A percentile compares a stretch with the other conserved stretches of the same genome.
These are phyloP conservation scores for Cephalotes varians DNA, from an alignment of 2,888 invertebrate genomes.

Conservation along the genomic window DNA sequence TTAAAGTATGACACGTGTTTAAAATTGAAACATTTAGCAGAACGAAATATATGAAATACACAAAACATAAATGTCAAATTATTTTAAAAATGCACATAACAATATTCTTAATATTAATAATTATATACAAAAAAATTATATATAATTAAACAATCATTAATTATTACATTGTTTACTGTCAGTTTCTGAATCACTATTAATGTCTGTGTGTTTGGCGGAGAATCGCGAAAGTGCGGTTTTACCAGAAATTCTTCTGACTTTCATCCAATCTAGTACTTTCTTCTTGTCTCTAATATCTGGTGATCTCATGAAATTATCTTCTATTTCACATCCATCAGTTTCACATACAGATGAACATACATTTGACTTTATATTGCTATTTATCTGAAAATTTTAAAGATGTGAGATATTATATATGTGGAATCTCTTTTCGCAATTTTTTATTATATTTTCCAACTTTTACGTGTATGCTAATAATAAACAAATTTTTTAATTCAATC, in stretches of 20 bases:
- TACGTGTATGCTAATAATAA: not conserved
- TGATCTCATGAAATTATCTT: constrained; percentile 38
- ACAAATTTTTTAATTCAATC: not conserved
- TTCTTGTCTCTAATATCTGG: constrained; percentile 20
- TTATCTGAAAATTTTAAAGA: constrained; percentile 67
- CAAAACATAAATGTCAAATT: constrained; percentile 14
- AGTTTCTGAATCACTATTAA: constrained; percentile 14
- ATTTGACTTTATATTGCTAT: constrained; percentile 60
- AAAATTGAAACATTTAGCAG: constrained; percentile 17
- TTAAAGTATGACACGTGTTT: constrained; percentile 41
- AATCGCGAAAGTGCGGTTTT: constrained; percentile 43
- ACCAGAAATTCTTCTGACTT: constrained; percentile 61
- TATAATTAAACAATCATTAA: not conserved
- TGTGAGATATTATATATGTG: constrained; percentile 36
- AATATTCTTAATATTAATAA: constrained; percentile 26
- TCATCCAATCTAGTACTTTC: constrained; percentile 70
- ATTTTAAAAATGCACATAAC: not conserved
- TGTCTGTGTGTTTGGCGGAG: constrained; percentile 10
- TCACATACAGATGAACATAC: constrained; percentile 36
- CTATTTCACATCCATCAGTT: constrained; percentile 37
- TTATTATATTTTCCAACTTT: not conserved
- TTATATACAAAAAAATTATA: constrained; percentile 52
- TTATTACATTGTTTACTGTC: constrained; percentile 13
- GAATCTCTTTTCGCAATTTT: not conserved
- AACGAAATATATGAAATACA: constrained; percentile 12